These are phyloP conservation scores for Rhopalosiphum nymphaeae DNA, from an alignment of 2,888 invertebrate species.

Conservation along the genomic window DNA sequence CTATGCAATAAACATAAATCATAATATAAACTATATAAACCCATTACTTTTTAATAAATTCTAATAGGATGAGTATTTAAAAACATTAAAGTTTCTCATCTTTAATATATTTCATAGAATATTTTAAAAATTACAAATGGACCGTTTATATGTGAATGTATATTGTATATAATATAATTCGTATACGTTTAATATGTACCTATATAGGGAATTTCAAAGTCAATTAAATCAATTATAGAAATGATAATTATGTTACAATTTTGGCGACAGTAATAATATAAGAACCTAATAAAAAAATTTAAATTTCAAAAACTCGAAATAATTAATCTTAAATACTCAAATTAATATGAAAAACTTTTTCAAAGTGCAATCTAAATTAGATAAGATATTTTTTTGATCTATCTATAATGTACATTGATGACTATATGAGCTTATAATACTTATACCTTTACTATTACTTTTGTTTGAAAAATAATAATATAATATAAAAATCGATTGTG, in stretches of 20 bases:
- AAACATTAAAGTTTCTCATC: not conserved
- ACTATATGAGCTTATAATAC: not conserved
- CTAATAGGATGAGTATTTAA: not conserved
- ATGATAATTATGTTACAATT: not conserved
- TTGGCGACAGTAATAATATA: not conserved
- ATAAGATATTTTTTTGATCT: not conserved
- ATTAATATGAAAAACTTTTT: not conserved
- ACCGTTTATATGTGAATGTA: not conserved
- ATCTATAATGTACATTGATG: not conserved
- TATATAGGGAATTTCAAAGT: not conserved
- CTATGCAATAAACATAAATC: not conserved
- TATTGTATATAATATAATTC: not conserved
- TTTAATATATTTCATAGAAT: not conserved
- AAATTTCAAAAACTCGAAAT: not conserved
- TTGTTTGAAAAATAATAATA: not conserved
- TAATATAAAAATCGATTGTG: not conserved
- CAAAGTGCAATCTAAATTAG: not conserved
- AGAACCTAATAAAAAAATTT: not conserved
- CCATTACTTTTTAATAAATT: not conserved
- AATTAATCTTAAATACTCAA: not conserved
- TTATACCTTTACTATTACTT: not conserved
- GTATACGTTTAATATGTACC: not conserved
- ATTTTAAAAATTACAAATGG: not conserved
- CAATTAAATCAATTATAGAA: not conserved
- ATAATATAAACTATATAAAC: not conserved